Evolutionary conservation across 2,797 vertebrate genomes (phyloP).

Genomic region (Alosa sapidissima): DNA sequence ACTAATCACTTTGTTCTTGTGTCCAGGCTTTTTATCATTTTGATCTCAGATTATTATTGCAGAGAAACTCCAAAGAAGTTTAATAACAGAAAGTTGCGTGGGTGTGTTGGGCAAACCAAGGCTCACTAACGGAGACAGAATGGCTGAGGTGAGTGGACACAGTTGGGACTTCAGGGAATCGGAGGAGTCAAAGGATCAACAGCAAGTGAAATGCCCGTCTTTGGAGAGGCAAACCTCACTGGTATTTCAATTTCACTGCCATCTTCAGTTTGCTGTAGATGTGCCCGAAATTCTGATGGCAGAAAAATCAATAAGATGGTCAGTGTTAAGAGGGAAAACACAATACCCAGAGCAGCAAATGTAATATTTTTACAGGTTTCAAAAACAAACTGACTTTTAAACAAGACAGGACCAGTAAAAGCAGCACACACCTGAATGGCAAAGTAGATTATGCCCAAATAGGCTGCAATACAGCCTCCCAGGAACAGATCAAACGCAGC

Average conservation of each 20-base stretch:
- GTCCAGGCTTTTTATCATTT: not conserved
- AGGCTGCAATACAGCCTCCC: constrained; percentile 78
- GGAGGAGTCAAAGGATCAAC: not conserved
- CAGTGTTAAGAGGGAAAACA: constrained; percentile 6
- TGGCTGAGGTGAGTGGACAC: not conserved
- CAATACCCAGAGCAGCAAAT: not conserved
- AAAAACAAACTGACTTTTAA: not conserved
- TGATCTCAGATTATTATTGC: not conserved
- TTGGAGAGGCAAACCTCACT: constrained; percentile 53
- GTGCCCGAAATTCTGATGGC: constrained; percentile 70
- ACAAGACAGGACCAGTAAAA: not conserved
- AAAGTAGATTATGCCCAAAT: constrained; percentile 77
- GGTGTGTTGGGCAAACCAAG: not conserved
- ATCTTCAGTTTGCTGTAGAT: constrained; percentile 71
- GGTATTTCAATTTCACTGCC: constrained; percentile 70
- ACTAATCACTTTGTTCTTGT: not conserved
- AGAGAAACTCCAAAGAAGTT: not conserved
- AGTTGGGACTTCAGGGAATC: not conserved
- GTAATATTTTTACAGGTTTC: not conserved
- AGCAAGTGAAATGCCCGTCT: not conserved
- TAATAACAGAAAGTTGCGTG: not conserved
- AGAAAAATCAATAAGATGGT: constrained; percentile 3
- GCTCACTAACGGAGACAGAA: not conserved
- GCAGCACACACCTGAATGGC: constrained; percentile 70
- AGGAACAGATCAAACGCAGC: constrained; percentile 83